A percentile compares a stretch with the other conserved stretches of the same genome.
phyloP scores from a whole-genome alignment of 2,113 vertebrate genomes.

The Syngnathoides biaculeatus region DNA sequence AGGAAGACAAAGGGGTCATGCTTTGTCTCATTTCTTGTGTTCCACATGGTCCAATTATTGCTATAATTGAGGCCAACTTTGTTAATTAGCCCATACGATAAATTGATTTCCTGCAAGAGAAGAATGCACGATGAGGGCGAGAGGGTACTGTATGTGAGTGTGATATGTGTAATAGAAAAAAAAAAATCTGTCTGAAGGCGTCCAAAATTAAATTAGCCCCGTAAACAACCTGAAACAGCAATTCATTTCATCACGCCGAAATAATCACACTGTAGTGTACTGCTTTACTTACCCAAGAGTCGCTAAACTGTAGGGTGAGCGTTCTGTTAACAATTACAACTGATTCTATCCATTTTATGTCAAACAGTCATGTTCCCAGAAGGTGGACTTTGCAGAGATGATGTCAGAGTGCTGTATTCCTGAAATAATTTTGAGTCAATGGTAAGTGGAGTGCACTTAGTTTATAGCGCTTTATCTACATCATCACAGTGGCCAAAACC shows the following conservation, averaged over 20 bases:
- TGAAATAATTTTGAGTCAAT: not conserved
- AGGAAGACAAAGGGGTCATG: constrained; percentile 7
- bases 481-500: too few relatives aligned
- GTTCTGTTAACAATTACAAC: constrained; percentile 20
- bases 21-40: constrained; percentile 30
- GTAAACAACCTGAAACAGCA: constrained; percentile 20
- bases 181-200: constrained; percentile 25
- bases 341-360: constrained; percentile 1
- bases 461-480: too few relatives aligned
- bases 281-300: constrained; percentile 24
- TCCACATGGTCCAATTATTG: constrained; percentile 33
- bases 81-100: constrained; percentile 50
- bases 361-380: constrained; percentile 2
- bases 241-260: constrained; percentile 20
- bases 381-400: constrained; percentile 1
- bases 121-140: constrained; percentile 15
- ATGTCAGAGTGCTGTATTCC: constrained; percentile 2
- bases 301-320: constrained; percentile 11
- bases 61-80: constrained; percentile 56
- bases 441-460: too few relatives aligned
- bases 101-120: constrained; percentile 39
- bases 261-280: constrained; percentile 14
- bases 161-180: constrained; percentile 27
- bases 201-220: constrained; percentile 26
- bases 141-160: constrained; percentile 10